Base-by-base conservation (phyloP, 2,113 vertebrate genomes). In the Alexandromys fortis region DNA sequence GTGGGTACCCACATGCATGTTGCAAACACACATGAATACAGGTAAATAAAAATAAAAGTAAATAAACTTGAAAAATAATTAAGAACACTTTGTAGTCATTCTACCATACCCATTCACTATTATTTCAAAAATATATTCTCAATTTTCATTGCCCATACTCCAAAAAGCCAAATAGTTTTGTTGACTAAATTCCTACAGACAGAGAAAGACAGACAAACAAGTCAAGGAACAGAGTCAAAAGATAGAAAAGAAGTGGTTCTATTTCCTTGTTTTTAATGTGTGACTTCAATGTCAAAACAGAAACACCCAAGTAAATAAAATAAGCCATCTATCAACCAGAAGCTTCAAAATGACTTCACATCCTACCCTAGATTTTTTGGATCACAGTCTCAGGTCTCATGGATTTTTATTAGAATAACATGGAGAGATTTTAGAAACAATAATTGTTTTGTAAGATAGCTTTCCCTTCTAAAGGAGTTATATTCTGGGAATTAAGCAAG, bases 211-310 rank as follows among this genome's bases (percentile, higher is more conserved):
- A 86, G 17, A 5, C 17, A 78, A 42, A 4, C 92, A 91, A 82
- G 21, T 90, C 61, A 76, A 86, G 5, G 3, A 79, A n/a, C 16
- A 86, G 90, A 96, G 45, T 12, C 63, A 94, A 91, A 94, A 92
- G 3, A 0, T 33, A 83, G 9, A 2, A 89, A 9, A 91, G 11
- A 96, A 2, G 1, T 65, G n/a, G 7, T 70, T 30, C 81, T 9
- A 22, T 7, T 9, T 28, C 9, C 26, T 26, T 86, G 89, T 78
- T 68, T 76, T 85, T 58, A 58, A 42, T 35, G 52, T 45, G n/a
- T 58, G 2, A 58, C n/a, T 77, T 89, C 26, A 78, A 42, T n/a
- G 52, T 75, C 52, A 33, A 82, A 33, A 33, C 4, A 52, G 14
- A 82, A 76, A 83, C 24, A 19, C 7, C 47, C 63, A 68, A 70